A percentile compares a stretch with the other conserved stretches of the same genome.
These are phyloP conservation scores for Criorhina ranunculi DNA, from an alignment of 2,888 invertebrate species.

Conservation along the genomic window DNA sequence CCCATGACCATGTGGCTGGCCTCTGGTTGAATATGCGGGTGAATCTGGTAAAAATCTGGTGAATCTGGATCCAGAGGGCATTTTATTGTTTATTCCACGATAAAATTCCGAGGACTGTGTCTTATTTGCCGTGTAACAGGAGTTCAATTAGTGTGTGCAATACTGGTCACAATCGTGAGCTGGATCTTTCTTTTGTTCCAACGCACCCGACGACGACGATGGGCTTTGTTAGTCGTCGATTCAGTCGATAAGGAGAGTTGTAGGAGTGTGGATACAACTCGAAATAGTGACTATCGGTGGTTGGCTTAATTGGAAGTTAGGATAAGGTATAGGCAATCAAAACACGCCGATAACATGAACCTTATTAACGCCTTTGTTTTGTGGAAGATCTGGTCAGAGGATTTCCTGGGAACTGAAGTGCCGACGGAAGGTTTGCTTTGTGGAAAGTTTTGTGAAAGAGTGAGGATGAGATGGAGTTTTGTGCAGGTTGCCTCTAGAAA, in stretches of 20 bases:
- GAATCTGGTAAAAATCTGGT: conserved; percentile 41
- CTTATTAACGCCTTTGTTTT: conserved; percentile 62
- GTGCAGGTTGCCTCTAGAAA: too few relatives aligned
- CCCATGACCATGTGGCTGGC: conserved; percentile 4
- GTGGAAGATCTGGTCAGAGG: too few relatives aligned
- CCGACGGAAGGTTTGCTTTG: too few relatives aligned
- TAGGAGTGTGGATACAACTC: conserved; percentile 32
- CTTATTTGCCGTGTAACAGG: conserved; percentile 39
- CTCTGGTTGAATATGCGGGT: conserved; percentile 58
- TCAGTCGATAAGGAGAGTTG: conserved; percentile 40
- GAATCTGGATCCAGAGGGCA: conserved; percentile 38
- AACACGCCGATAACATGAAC: conserved; percentile 46
- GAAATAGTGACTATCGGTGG: conserved; percentile 38
- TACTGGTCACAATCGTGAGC: conserved; percentile 70
- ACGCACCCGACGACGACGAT: conserved; percentile 15
- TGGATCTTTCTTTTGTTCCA: conserved; percentile 59
- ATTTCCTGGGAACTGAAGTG: too few relatives aligned
- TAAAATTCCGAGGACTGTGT: conserved; percentile 58
- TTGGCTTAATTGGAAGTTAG: conserved; percentile 60
- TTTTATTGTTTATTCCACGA: conserved; percentile 70
- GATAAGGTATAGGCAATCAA: conserved; percentile 41
- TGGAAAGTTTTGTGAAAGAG: too few relatives aligned
- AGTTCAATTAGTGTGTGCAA: conserved; percentile 74
- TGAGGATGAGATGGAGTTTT: too few relatives aligned
- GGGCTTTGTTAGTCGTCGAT: conserved; percentile 47